phyloP scores from a whole-genome alignment of 2,113 vertebrate genomes.

The Megaceryle maxima region DNA sequence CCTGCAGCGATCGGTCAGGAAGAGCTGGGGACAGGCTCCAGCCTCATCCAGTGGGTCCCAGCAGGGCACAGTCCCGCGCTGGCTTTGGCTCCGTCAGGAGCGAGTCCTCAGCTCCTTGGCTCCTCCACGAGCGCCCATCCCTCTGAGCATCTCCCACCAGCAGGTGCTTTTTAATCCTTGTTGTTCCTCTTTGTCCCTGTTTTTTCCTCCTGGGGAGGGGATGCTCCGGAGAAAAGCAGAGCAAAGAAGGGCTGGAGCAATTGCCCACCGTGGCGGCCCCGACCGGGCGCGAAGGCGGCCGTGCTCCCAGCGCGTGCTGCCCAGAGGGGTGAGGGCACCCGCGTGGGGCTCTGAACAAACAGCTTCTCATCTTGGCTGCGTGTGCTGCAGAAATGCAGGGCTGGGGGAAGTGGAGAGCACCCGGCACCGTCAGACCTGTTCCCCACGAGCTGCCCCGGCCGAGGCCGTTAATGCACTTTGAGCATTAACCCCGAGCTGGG shows the following conservation, averaged over 20 bases:
- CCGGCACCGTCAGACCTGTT: slow-evolving; percentile 10
- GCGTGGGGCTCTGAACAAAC: not conserved
- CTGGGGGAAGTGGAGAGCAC: not conserved
- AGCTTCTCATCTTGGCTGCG: not conserved
- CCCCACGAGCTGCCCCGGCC: not conserved
- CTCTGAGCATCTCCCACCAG: not conserved
- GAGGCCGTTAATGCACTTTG: not conserved
- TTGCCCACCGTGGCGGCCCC: fast-evolving
- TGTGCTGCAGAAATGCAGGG: not conserved
- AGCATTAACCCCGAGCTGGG: not conserved
- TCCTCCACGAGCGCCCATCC: not conserved
- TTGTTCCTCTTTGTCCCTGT: fast-evolving
- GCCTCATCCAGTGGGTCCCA: too few relatives aligned
- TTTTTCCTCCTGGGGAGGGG: not conserved
- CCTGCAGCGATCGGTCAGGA: not conserved
- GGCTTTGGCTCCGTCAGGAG: not conserved
- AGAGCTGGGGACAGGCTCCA: not conserved
- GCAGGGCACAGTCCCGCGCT: fast-evolving
- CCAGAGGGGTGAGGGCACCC: not conserved
- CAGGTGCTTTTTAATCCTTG: not conserved
- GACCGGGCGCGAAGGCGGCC: not conserved
- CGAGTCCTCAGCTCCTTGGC: not conserved
- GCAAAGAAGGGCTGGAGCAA: not conserved
- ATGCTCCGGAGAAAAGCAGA: not conserved
- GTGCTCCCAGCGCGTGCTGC: not conserved